Conservation (phyloP, 2,113 vertebrate genomes). For the Daboia siamensis region DNA sequence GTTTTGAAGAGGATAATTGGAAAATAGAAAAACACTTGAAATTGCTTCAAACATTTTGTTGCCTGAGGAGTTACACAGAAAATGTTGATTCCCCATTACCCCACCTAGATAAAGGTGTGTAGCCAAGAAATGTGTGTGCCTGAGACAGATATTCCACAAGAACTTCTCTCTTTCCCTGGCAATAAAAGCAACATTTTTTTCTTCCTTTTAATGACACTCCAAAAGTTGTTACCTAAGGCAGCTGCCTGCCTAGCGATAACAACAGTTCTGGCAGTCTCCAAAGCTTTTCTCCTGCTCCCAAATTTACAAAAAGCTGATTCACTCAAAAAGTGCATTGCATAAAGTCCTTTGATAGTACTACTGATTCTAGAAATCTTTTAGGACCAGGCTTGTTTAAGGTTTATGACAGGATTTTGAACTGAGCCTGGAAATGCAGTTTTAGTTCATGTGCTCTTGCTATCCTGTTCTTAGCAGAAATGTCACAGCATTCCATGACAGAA, state of each 20-base stretch:
- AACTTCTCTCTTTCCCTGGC: not conserved
- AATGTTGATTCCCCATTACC: not conserved
- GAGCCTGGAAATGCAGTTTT: not conserved
- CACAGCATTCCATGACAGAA: not conserved
- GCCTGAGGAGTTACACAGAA: not conserved
- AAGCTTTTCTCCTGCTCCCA: not conserved
- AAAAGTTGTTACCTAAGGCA: not conserved
- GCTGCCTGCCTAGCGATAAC: not conserved
- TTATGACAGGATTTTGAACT: not conserved
- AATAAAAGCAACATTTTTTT: not conserved
- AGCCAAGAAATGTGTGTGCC: not conserved
- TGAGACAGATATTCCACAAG: not conserved
- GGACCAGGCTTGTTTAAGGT: not conserved
- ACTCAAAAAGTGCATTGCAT: not conserved
- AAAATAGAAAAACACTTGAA: not conserved
- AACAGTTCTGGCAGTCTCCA: not conserved
- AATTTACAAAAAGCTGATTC: not conserved
- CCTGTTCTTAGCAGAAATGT: not conserved
- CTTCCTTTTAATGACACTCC: not conserved
- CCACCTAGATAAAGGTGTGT: not conserved
- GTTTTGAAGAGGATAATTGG: not conserved
- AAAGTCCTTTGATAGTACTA: not conserved
- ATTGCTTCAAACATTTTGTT: not conserved
- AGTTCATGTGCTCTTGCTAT: not conserved
- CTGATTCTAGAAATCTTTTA: not conserved